Evolutionary conservation across 2,888 invertebrate species (phyloP).

Genomic region (Heliconius ethilla): DNA sequence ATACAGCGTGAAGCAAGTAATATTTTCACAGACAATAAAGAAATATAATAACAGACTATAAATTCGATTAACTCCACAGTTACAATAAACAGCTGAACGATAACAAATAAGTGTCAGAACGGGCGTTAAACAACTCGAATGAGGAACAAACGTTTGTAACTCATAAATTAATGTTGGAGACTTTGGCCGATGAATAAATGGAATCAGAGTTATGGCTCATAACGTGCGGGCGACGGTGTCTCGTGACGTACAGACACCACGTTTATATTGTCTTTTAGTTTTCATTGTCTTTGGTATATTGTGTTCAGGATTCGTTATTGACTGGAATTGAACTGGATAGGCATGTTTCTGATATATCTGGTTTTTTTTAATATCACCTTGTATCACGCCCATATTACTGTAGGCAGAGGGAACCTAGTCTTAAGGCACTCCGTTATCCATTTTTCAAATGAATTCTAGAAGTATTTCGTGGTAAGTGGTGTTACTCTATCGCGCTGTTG

Average conservation of each 20-base stretch:
- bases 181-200: slow-evolving; percentile 71
- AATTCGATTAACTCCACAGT: slow-evolving; percentile 53
- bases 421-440: too few species aligned
- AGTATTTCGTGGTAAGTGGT: too few species aligned
- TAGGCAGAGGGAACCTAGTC: too few species aligned
- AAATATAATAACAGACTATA: background rate
- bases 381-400: too few species aligned
- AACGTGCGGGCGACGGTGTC: slow-evolving; percentile 65
- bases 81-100: slow-evolving; percentile 64
- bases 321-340: slow-evolving; percentile 17
- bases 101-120: slow-evolving; percentile 75
- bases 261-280: slow-evolving; percentile 56
- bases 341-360: slow-evolving; percentile 1
- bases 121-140: slow-evolving; percentile 75
- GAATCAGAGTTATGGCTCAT: slow-evolving; percentile 79
- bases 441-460: too few species aligned
- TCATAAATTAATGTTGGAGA: slow-evolving; percentile 78
- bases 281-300: slow-evolving; percentile 41
- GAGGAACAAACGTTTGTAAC: slow-evolving; percentile 73
- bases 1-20: too few species aligned
- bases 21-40: too few species aligned
- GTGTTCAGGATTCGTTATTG: slow-evolving; percentile 33
- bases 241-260: slow-evolving; percentile 61
- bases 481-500: too few species aligned
- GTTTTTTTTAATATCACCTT: background rate